These are phyloP conservation scores for Ophion ventricosus DNA, from an alignment of 2,888 invertebrate genomes.

Conservation along the genomic window DNA sequence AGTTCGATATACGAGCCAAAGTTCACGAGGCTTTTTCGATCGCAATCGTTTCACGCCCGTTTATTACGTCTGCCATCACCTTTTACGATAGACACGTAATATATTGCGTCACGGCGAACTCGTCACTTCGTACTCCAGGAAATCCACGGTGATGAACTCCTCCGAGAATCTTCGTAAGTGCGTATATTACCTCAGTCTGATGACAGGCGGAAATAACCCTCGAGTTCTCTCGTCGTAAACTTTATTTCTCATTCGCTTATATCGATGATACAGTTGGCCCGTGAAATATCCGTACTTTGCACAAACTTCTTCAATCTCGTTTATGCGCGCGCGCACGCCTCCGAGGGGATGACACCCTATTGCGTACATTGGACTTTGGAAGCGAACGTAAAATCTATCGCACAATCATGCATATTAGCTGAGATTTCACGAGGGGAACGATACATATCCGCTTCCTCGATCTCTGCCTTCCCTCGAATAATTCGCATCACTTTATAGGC, in stretches of 20 bases:
- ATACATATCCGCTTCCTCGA: constrained; percentile 15
- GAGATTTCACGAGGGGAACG: constrained; percentile 11
- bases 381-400: constrained; percentile 23
- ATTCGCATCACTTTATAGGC: constrained; percentile 39
- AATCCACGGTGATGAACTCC: constrained; percentile 20
- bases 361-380: constrained; percentile 19
- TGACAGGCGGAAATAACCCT: constrained; percentile 18
- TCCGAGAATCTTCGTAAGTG: neutral
- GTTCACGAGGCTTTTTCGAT: neutral
- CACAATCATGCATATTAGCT: constrained; percentile 39
- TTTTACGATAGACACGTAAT: constrained; percentile 28
- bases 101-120: constrained; percentile 6
- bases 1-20: neutral
- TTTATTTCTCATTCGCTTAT: constrained; percentile 19
- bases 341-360: constrained; percentile 5
- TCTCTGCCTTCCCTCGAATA: constrained; percentile 33
- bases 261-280: constrained; percentile 23
- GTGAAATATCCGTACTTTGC: neutral
- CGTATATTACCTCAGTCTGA: constrained; percentile 13
- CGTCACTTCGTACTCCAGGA: constrained; percentile 20
- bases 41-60: constrained; percentile 6
- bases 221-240: constrained; percentile 33
- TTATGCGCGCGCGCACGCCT: constrained; percentile 10
- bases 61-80: constrained; percentile 24
- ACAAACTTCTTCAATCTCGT: neutral